Percentiles rank a stretch among this genome's conserved stretches.
These are phyloP conservation scores for Vipera latastei DNA, from an alignment of 2,797 vertebrate genomes.

Conservation along the genomic window DNA sequence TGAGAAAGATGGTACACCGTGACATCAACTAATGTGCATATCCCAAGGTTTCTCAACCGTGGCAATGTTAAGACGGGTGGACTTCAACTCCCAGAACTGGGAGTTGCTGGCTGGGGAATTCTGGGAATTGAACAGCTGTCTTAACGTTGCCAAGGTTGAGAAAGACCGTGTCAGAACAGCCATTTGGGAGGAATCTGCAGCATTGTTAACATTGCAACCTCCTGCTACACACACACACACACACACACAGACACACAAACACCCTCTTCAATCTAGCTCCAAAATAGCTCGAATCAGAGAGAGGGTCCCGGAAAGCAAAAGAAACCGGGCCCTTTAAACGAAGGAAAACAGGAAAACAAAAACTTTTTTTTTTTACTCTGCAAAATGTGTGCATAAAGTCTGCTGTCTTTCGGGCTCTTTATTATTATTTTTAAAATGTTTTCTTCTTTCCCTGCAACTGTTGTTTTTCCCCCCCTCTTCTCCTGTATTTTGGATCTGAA, in stretches of 20 bases:
- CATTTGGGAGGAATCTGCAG: background rate
- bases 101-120: background rate
- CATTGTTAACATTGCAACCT: background rate
- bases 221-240: background rate
- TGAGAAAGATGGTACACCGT: background rate
- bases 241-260: too few species aligned
- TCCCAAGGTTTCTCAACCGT: background rate
- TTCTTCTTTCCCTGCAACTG: slow-evolving; percentile 44
- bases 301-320: slow-evolving; percentile 20
- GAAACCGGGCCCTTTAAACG: background rate
- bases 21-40: too few species aligned
- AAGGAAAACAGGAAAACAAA: background rate
- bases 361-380: slow-evolving; percentile 52
- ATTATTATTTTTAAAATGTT: slow-evolving; percentile 57
- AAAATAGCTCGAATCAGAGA: slow-evolving; percentile 24
- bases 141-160: background rate
- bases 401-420: slow-evolving; percentile 63
- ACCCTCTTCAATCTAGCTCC: background rate
- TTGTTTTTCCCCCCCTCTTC: slow-evolving; percentile 41
- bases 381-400: slow-evolving; percentile 62
- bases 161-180: background rate
- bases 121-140: background rate
- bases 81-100: background rate
- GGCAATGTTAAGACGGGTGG: too few species aligned
- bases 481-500: slow-evolving; percentile 62